Conservation (phyloP, 2,888 invertebrate species). For the Incurvaria masculella region DNA sequence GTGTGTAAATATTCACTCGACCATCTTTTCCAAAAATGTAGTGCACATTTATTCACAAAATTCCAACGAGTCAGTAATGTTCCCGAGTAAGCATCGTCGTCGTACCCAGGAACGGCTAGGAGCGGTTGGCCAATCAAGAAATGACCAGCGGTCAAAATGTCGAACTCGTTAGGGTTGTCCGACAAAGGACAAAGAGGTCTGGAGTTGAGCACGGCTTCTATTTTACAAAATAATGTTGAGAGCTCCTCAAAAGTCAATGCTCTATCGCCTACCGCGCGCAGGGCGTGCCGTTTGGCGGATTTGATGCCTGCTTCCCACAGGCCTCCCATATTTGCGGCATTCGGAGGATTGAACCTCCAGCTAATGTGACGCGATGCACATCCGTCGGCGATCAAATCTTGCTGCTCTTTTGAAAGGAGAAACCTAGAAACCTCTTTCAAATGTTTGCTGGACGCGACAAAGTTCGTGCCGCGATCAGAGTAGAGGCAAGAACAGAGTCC, state of each 20-base stretch:
- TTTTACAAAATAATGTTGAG: constrained; percentile 10
- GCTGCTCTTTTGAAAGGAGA: not conserved
- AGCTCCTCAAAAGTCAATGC: constrained; percentile 14
- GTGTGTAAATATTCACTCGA: not conserved
- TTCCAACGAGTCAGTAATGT: constrained; percentile 1
- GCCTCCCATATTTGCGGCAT: constrained; percentile 4
- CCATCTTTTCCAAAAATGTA: not conserved
- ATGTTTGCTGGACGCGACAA: constrained; percentile 4
- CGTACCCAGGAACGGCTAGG: constrained; percentile 7
- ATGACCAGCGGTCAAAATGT: constrained; percentile 11
- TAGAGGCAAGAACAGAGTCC: not conserved
- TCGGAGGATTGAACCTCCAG: constrained; percentile 9
- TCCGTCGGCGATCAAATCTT: not conserved
- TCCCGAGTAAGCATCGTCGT: constrained; percentile 1
- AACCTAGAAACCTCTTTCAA: constrained; percentile 1
- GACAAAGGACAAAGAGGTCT: constrained; percentile 11
- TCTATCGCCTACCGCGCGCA: not conserved
- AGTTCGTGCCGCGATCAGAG: not conserved
- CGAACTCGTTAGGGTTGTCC: constrained; percentile 10
- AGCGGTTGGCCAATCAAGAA: constrained; percentile 11
- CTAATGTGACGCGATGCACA: not conserved
- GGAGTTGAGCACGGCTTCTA: constrained; percentile 11
- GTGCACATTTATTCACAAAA: not conserved
- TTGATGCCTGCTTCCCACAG: constrained; percentile 5
- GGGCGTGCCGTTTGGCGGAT: constrained; percentile 1